Base-by-base conservation (phyloP, 1,140 invertebrate genomes). In the Drosophila asahinai region DNA sequence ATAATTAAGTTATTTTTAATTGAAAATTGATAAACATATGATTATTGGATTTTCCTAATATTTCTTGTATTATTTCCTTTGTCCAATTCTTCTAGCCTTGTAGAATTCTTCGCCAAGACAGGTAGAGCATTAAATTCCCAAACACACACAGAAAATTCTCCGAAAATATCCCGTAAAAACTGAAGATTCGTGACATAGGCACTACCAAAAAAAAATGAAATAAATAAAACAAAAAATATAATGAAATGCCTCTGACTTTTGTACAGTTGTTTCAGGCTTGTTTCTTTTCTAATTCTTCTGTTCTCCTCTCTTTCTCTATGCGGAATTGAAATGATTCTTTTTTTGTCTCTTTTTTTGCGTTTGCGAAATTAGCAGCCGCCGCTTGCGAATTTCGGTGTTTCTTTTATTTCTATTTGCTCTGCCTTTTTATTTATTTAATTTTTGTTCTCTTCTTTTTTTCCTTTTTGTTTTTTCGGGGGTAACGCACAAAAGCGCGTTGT, bases 341-440 rank as follows among this genome's bases (percentile, higher is more conserved):
- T 49, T 19, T 25, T 55, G 15, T 7, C n/a, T 33, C 47, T 30
- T 36, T 68, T 58, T 74, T 55, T 67, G 58, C 66, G 68, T 84
- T 86, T 71, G 78, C 82, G 45, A 86, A 86, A 84, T 84, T 86
- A 86, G 77, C 76, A 71, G 54, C 65, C 51, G 58, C 62, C 66
- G 70, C 59, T 70, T 70, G 65, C 70, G 40, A 74, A 76, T 76
- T 76, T 74, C 36, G 47, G 38, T 19, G 14, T 58, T 43, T 52
- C 38, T 67, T 17, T 51, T 33, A 38, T 54, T 40, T 48, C 36
- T 45, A 48, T 74, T 33, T 48, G 52, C 52, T 55, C 17, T 38
- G 52, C 43, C 30, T 27, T 73, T 27, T 60, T 52, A 52, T 52
- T 40, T 47, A 49, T 70, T 60, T 49, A 55, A 38, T 55, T 47